phyloP scores from a whole-genome alignment of 2,888 invertebrate genomes.

The Drosophila kambysellisi region DNA sequence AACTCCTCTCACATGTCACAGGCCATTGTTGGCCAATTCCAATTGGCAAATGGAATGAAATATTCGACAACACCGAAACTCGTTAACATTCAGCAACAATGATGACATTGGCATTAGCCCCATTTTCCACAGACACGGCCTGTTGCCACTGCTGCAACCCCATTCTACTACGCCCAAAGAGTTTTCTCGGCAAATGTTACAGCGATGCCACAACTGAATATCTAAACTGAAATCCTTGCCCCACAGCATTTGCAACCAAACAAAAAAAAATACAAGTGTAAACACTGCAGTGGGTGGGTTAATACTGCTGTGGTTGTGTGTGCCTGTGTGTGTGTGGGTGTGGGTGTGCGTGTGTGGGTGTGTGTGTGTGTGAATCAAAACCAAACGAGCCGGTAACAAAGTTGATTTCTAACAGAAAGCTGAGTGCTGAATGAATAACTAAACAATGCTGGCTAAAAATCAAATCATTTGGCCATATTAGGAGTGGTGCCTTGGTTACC shows the following conservation, averaged over 20 bases:
- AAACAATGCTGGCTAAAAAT: neutral
- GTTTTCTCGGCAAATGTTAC: conserved; percentile 4
- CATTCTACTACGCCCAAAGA: neutral
- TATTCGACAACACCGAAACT: conserved; percentile 17
- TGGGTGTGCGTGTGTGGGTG: neutral
- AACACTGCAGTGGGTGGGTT: neutral
- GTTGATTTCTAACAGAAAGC: neutral
- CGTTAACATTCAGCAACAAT: conserved; percentile 29
- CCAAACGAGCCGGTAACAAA: neutral
- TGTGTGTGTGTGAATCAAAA: neutral
- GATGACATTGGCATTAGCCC: conserved; percentile 1
- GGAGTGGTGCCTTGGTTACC: neutral
- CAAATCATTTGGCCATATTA: neutral
- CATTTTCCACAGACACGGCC: neutral
- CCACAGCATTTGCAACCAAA: neutral
- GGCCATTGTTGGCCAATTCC: neutral
- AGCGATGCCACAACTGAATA: conserved; percentile 6
- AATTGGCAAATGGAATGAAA: conserved; percentile 11
- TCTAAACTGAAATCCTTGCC: neutral
- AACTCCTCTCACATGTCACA: conserved; percentile 15
- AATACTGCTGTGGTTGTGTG: neutral
- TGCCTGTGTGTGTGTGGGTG: neutral
- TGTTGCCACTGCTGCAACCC: neutral
- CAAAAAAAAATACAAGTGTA: neutral
- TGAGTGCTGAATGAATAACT: neutral